Evolutionary conservation across 2,888 invertebrate species (phyloP), one percentile per base, ranked within the genome.

Genomic region (Dryocosmus kuriphilus): DNA sequence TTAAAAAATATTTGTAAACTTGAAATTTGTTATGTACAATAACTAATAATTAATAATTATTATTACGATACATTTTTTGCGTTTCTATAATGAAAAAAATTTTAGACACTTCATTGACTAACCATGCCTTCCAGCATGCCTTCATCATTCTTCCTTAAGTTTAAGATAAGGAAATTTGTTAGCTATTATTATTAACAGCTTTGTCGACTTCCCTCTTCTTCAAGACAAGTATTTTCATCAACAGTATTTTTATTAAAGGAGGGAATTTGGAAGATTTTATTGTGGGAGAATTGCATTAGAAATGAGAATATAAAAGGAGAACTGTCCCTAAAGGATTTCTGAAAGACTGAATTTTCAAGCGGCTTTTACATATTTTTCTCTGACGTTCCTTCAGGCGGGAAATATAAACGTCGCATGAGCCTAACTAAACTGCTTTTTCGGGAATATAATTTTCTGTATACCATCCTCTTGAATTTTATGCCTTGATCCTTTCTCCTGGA

Each of bases 321-420:
- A 60, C 2, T 27, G 9, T 8, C 9, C 60, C 60, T 27, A 0
- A 60, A 60, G 27, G 27, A 60, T 27, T 60, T 60, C 27, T 24
- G 16, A 60, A 11, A 60, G 60, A 16, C 24, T 60, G 27, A 60
- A 60, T 60, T 60, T 60, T 24, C 27, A 60, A 4, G 14, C 0
- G 14, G 27, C 2, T 60, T 27, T 27, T 60, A 60, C 27, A 60
- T 9, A 27, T 27, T 60, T 27, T 60, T 41, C 22, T 27, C 16
- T 65, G 24, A 24, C 24, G 35, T 41, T 65, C 38, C 65, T 41
- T 27, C 41, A 16, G 41, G 65, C 16, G 35, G 65, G 11, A 65
- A 65, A 65, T 65, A 65, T 65, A 65, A 65, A 65, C 24, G 38
- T 65, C 24, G 60, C 60, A 60, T 14, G 60, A 60, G 60, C 60